Base-by-base conservation (phyloP, 2,888 invertebrate species). In the Auanema freiburgensis region DNA sequence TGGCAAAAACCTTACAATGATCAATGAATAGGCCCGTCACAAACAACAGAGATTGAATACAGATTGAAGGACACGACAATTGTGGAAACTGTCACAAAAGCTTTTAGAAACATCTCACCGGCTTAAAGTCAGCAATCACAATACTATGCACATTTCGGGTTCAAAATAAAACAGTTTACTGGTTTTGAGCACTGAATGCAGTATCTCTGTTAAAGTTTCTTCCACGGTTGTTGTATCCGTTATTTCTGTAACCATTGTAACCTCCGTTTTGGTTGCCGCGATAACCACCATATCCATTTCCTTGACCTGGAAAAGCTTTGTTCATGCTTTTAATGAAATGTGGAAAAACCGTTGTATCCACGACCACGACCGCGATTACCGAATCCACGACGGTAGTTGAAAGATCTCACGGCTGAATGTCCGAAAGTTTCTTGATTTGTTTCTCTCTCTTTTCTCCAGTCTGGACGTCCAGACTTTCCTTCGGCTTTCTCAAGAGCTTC, bases 401-500 rank as follows among this genome's bases (percentile, higher is more conserved):
- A 66, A 5, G 74, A 73, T 18, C 79, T 75, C 46, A 81, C 75
- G n/a, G 83, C 79, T 21, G 75, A 71, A 52, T 79, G 79, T 1
- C 83, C 83, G 63, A 83, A 83, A 10, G 83, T 83, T 61, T 83
- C 83, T 61, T 80, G 81, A 57, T 83, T 83, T 25, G 80, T 80
- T 64, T 78, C 73, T 14, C 83, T 71, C 63, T 83, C 83, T 63
- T 79, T 79, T 54, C 75, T 71, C 83, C 83, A 83, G 58, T 83
- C 79, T 8, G 80, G 80, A 6, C 82, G 76, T 25, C 69, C 74
- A 57, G 76, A 79, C 65, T 69, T 77, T 40, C 81, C 83, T 51
- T 77, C 79, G 41, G 76, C 77, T 67, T 80, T 79, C 60, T 83
- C 83, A 50, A 80, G 65, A 24, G 97, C 93, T 85, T 98, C 97